A percentile compares a stretch with the other conserved stretches of the same genome.
phyloP scores from a whole-genome alignment of 2,797 vertebrate genomes.

The Cossypha caffra region DNA sequence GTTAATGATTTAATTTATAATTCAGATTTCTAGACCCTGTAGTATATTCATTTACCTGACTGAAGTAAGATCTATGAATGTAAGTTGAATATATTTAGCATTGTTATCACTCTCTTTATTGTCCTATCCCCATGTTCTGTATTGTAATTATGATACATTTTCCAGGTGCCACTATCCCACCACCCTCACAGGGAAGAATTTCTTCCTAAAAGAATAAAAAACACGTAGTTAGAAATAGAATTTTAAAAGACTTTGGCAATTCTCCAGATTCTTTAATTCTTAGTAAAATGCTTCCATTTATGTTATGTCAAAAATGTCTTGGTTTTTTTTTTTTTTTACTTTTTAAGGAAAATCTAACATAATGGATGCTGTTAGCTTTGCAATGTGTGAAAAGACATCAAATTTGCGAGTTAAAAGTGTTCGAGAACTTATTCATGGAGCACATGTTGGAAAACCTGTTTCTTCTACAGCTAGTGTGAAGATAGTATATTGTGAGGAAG shows the following conservation, averaged over 20 bases:
- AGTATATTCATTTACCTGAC: neutral
- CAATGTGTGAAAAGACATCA: constrained; percentile 84
- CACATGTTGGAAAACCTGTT: constrained; percentile 85
- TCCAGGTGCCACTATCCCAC: neutral
- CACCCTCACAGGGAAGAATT: neutral
- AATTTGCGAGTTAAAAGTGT: constrained; percentile 86
- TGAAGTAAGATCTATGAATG: neutral
- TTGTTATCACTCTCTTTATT: neutral
- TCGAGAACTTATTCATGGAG: constrained; percentile 89
- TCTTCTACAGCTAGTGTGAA: constrained; percentile 82
- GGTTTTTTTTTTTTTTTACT: neutral
- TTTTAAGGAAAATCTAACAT: constrained; percentile 91
- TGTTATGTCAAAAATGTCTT: neutral
- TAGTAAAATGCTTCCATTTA: neutral
- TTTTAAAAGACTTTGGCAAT: neutral
- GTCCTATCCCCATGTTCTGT: accelerated
- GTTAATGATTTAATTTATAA: neutral
- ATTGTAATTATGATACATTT: neutral
- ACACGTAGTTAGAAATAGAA: neutral
- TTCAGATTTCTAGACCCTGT: neutral
- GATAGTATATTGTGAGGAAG: constrained; percentile 81
- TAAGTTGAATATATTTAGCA: neutral
- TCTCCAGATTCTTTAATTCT: neutral
- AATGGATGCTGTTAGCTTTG: constrained; percentile 96
- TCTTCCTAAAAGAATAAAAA: neutral